Base-by-base conservation (phyloP, 1,140 invertebrate genomes). In the Pachypeltis micranthus region DNA sequence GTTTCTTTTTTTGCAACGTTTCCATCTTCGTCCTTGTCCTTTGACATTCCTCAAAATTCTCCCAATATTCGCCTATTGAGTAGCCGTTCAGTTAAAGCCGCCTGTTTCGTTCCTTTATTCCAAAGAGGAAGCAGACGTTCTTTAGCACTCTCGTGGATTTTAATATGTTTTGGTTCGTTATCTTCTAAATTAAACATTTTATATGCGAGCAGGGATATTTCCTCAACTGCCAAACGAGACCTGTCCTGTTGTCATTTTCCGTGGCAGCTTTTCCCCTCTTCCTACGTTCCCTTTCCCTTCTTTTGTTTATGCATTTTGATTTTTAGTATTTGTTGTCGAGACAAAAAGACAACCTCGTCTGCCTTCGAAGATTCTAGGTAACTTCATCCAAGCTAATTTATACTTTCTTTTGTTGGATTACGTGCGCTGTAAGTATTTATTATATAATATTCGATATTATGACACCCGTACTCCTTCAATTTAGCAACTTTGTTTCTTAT, bases 101-200 rank as follows among this genome's bases (percentile, higher is more conserved):
- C 47, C 47, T 51, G 47, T 51, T 51, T 51, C 47, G 23, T 51
- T 51, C 47, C 47, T 21, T 51, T 51, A 10, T 7, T 51, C 47
- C 47, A 39, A 39, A 21, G 47, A 51, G 23, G 47, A 51, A 51
- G 47, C 47, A 10, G 21, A 51, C 4, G 47, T 16, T 21, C 47
- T 21, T 39, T 7, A n/a, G n/a, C n/a, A n/a, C n/a, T n/a, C n/a
- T 7, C 16, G 7, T 39, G 7, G 31, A 39, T 39, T 39, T 16
- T 16, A 39, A 10, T 39, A 39, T 39, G 31, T 39, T 10, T 39
- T 39, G n/a, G n/a, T n/a, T n/a, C n/a, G n/a, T n/a, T n/a, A n/a
- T n/a, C n/a, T n/a, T n/a, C n/a, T n/a, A n/a, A n/a, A n/a, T n/a
- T n/a, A n/a, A n/a, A n/a, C n/a, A n/a, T n/a, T n/a, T n/a, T n/a